Evolutionary conservation across 2,888 invertebrate species (phyloP), one percentile per base, ranked within the genome.

Genomic region (Portevinia maculata): DNA sequence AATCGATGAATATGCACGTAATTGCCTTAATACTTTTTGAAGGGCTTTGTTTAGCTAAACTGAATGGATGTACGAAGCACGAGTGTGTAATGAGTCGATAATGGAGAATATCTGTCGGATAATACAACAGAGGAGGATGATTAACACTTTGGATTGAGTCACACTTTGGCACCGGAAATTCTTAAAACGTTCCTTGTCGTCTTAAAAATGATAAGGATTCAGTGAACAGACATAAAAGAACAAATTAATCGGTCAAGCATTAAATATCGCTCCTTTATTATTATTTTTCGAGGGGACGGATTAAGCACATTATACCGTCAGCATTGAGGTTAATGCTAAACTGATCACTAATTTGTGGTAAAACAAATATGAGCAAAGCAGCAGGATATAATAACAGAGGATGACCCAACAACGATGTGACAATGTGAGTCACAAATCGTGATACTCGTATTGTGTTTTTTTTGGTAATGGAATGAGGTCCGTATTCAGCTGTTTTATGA

Each of bases 1-100:
- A 83, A 83, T 83, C 83, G 78, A 83, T 71, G 71, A 78, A 78
- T 78, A 78, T 73, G 71, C 71, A 55, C 52, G 74, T 75, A 81
- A 81, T 81, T 81, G 62, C 64, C 75, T 81, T 70, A 52, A 57
- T 81, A 64, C 60, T 41, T 62, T 79, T 32, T 48, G 48, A 74
- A 67, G 67, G 39, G 37, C 55, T 79, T 59, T 53, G 55, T 67
- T 67, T 65, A 48, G 46, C 30, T 46, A 9, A 13, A 13, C 19
- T 8, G 7, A 8, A 17, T 59, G 30, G 30, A 52, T 53, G 62
- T 48, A 19, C 34, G 11, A 24, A 2, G 24, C 5, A 24, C 24
- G 24, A 24, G 69, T 17, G 24, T 73, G 53, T 79, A 73, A 79
- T 64, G 70, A 57, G 48, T 41, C 64, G 64, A 71, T 60, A 65